phyloP scores from a whole-genome alignment of 2,888 invertebrate genomes.

The Thyatira batis region DNA sequence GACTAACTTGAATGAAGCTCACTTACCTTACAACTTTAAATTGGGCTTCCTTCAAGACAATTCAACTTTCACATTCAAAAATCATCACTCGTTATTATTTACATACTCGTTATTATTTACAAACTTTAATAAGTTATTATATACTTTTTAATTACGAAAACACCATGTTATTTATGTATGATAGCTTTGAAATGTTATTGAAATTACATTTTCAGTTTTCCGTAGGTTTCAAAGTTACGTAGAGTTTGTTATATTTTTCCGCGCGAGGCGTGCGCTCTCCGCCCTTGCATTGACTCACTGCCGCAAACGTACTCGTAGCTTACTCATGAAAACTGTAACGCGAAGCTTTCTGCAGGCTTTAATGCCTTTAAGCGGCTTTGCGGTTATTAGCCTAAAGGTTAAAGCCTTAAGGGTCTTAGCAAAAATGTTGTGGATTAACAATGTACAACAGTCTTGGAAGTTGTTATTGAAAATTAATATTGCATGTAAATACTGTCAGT shows the following conservation, averaged over 20 bases:
- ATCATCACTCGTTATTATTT: constrained; percentile 1
- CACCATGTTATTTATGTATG: no score
- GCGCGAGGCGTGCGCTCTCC: constrained; percentile 31
- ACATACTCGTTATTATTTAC: constrained; percentile 3
- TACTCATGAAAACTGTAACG: constrained; percentile 37
- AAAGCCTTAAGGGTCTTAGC: constrained; percentile 30
- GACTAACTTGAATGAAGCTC: constrained; percentile 16
- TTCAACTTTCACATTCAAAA: not conserved
- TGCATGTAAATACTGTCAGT: no score
- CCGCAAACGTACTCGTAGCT: constrained; percentile 20
- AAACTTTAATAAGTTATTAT: not conserved
- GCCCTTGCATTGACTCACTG: constrained; percentile 34
- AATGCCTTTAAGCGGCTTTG: constrained; percentile 55
- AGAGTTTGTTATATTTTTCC: constrained; percentile 12
- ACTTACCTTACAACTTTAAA: constrained; percentile 23
- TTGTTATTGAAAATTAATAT: not conserved
- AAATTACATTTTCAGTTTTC: not conserved
- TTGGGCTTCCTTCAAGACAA: constrained; percentile 11
- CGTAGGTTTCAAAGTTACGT: constrained; percentile 6
- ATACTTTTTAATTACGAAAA: not conserved
- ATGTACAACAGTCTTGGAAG: not conserved
- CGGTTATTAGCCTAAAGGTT: constrained; percentile 53
- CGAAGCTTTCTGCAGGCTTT: constrained; percentile 36
- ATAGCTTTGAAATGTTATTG: no score
- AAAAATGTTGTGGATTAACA: constrained; percentile 25